Conservation (phyloP, 2,888 invertebrate species). For the Cosmia trapezina region DNA sequence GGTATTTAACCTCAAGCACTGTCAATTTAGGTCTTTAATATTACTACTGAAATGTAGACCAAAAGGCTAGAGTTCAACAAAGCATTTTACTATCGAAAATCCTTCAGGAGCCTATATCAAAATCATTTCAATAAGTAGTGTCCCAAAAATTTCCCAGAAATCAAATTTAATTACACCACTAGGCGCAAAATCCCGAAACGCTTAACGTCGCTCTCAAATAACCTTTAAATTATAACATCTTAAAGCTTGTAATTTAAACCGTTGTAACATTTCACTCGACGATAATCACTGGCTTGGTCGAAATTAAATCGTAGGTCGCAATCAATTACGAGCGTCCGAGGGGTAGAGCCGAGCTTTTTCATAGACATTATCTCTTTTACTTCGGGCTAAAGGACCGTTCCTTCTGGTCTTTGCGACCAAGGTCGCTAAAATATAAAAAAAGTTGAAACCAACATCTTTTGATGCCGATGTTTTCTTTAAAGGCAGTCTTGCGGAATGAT, state of each 20-base stretch:
- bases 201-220: slow-evolving; percentile 45
- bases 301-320: slow-evolving; percentile 74
- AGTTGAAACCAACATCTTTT: no score
- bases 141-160: slow-evolving; percentile 19
- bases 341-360: slow-evolving; percentile 66
- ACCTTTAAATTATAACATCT: slow-evolving; percentile 60
- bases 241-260: slow-evolving; percentile 49
- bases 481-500: no score
- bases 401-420: slow-evolving; percentile 13
- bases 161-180: slow-evolving; percentile 52
- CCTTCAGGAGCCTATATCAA: slow-evolving; percentile 2
- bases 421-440: not conserved
- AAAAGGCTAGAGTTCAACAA: not conserved
- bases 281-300: slow-evolving; percentile 68
- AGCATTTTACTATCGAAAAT: not conserved
- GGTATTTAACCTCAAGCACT: not conserved
- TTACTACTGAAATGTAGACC: not conserved
- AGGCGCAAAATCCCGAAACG: slow-evolving; percentile 39
- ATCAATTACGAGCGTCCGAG: slow-evolving; percentile 71
- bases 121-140: slow-evolving; percentile 30
- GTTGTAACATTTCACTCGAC: slow-evolving; percentile 59
- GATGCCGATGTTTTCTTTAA: no score
- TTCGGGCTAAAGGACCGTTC: slow-evolving; percentile 25
- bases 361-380: slow-evolving; percentile 67
- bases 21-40: not conserved